A percentile compares a stretch with the other conserved stretches of the same genome.
Conservation (phyloP, 1,140 invertebrate genomes). For the Drosophila hydei region DNA sequence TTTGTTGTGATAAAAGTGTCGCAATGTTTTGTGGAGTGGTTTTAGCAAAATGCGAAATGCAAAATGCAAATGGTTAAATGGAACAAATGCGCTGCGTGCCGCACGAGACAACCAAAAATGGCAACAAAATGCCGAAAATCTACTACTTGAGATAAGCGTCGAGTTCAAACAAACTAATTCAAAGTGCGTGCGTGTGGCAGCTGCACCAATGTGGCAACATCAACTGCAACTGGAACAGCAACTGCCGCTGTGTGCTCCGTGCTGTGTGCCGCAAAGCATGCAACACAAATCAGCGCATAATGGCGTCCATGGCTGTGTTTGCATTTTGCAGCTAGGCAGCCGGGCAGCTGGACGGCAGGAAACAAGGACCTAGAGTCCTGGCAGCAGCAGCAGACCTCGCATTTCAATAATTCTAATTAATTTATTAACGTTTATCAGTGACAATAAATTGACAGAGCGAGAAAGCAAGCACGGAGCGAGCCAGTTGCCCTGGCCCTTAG, state of each 20-base stretch:
- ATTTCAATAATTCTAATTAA: constrained; percentile 84
- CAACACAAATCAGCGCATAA: constrained; percentile 80
- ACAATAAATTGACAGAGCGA: constrained; percentile 68
- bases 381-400: constrained; percentile 40
- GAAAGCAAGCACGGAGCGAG: constrained; percentile 2
- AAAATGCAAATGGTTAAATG: constrained; percentile 55
- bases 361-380: constrained; percentile 29
- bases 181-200: constrained; percentile 57
- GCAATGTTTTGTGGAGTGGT: constrained; percentile 12
- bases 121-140: constrained; percentile 77
- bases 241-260: constrained; percentile 18
- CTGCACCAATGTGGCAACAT: constrained; percentile 1
- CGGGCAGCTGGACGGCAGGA: constrained; percentile 32
- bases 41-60: constrained; percentile 52
- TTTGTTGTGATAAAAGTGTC: constrained; percentile 71
- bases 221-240: constrained; percentile 22
- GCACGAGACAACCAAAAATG: constrained; percentile 55
- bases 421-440: constrained; percentile 83
- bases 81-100: constrained; percentile 21
- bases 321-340: constrained; percentile 39
- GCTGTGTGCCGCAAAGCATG: constrained; percentile 64
- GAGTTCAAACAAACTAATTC: constrained; percentile 82
- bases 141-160: constrained; percentile 75
- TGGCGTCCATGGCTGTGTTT: constrained; percentile 71
- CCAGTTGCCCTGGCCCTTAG: neutral